Evolutionary conservation across 2,113 vertebrate genomes (phyloP).

Genomic region (Heliornis fulica): DNA sequence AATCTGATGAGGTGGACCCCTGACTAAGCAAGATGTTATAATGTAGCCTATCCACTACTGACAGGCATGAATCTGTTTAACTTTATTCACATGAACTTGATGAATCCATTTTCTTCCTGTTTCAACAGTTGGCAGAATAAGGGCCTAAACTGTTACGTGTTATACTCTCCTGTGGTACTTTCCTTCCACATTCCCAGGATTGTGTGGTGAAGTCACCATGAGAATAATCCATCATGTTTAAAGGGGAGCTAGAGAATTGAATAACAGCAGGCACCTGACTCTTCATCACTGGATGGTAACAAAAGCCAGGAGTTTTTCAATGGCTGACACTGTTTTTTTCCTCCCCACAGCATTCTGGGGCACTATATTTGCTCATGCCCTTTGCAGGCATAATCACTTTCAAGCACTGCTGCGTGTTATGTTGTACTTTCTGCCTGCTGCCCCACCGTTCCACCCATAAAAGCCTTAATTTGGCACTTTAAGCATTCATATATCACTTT

Average conservation of each 20-base stretch:
- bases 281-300: not conserved
- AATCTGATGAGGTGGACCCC: not conserved
- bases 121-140: not conserved
- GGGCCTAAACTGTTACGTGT: not conserved
- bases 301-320: not conserved
- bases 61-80: not conserved
- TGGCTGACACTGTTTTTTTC: not conserved
- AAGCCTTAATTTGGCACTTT: constrained; percentile 37
- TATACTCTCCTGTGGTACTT: not conserved
- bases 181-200: not conserved
- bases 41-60: not conserved
- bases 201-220: not conserved
- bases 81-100: not conserved
- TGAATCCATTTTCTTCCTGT: not conserved
- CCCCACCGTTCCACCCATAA: not conserved
- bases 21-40: not conserved
- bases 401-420: not conserved
- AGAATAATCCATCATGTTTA: not conserved
- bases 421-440: not conserved
- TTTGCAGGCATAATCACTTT: not conserved
- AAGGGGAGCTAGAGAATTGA: not conserved
- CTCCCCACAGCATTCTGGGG: not conserved
- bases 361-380: not conserved
- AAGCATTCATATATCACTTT: constrained; percentile 3
- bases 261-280: not conserved